These are phyloP conservation scores for Hypolimnas misippus DNA, from an alignment of 2,888 invertebrate genomes.

Conservation along the genomic window DNA sequence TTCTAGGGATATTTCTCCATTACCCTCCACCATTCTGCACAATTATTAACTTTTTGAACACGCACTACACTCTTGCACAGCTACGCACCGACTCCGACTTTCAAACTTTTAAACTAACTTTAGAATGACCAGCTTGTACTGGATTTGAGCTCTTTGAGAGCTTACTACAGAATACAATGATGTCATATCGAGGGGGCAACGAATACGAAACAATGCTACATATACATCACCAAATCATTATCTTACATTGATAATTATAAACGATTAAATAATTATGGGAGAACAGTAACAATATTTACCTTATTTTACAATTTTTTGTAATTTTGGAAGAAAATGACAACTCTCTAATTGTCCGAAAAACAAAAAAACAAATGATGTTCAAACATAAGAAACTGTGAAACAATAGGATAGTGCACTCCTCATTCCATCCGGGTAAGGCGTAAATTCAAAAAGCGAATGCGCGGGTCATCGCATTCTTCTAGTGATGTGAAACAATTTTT, in stretches of 20 bases:
- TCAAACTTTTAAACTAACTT: slow-evolving; percentile 51
- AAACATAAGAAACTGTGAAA: slow-evolving; percentile 83
- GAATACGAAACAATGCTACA: slow-evolving; percentile 62
- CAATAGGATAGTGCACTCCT: slow-evolving; percentile 82
- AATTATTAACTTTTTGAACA: slow-evolving; percentile 69
- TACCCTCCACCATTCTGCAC: slow-evolving; percentile 93
- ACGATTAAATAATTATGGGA: slow-evolving; percentile 38
- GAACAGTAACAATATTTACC: slow-evolving; percentile 70
- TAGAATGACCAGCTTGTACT: slow-evolving; percentile 46
- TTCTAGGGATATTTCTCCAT: slow-evolving; percentile 92
- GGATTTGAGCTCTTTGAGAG: slow-evolving; percentile 57
- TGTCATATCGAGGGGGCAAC: slow-evolving; percentile 80
- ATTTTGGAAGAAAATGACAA: slow-evolving; percentile 83
- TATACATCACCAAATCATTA: slow-evolving; percentile 42
- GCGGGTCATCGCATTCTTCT: slow-evolving; percentile 74
- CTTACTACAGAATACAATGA: slow-evolving; percentile 69
- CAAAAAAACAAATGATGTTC: slow-evolving; percentile 84
- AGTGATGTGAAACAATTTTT: slow-evolving; percentile 75
- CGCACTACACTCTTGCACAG: slow-evolving; percentile 68
- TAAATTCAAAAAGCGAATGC: slow-evolving; percentile 81
- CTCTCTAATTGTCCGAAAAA: slow-evolving; percentile 83
- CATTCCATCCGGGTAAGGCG: slow-evolving; percentile 81
- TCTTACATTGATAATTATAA: slow-evolving; percentile 34
- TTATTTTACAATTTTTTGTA: slow-evolving; percentile 82
- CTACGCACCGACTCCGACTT: slow-evolving; percentile 45